A percentile compares a stretch with the other conserved stretches of the same genome.
phyloP scores from a whole-genome alignment of 2,888 invertebrate genomes.

The Meandrusa payeni region DNA sequence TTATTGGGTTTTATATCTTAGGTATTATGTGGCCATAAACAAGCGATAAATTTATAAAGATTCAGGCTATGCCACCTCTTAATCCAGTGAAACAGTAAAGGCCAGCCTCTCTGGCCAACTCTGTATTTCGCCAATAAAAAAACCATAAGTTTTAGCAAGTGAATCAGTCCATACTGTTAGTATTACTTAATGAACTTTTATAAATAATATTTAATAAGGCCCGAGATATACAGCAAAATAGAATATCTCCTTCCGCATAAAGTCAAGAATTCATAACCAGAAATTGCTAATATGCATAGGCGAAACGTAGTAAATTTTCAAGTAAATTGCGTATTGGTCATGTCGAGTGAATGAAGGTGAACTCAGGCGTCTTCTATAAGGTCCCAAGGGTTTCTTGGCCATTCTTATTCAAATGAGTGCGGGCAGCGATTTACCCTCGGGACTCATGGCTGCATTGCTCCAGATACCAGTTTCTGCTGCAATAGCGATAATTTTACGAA shows the following conservation, averaged over 20 bases:
- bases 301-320: conserved; percentile 36
- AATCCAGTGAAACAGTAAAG: too few relatives aligned
- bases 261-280: background rate
- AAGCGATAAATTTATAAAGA: too few relatives aligned
- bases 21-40: too few relatives aligned
- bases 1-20: too few relatives aligned
- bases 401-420: conserved; percentile 76
- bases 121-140: too few relatives aligned
- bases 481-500: conserved; percentile 19
- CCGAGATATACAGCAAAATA: too few relatives aligned
- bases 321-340: conserved; percentile 45
- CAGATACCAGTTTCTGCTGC: conserved; percentile 29
- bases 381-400: conserved; percentile 47
- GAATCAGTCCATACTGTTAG: too few relatives aligned
- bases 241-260: background rate
- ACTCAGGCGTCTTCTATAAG: conserved; percentile 40
- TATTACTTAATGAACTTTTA: too few relatives aligned
- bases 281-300: background rate
- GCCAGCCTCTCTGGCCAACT: too few relatives aligned
- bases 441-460: conserved; percentile 43
- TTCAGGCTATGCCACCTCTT: too few relatives aligned
- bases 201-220: too few relatives aligned
- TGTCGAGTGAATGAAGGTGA: conserved; percentile 44
- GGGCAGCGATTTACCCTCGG: conserved; percentile 58
- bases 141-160: too few relatives aligned